Evolutionary conservation across 2,888 invertebrate species (phyloP).

Genomic region (Nomada ruficornis): DNA sequence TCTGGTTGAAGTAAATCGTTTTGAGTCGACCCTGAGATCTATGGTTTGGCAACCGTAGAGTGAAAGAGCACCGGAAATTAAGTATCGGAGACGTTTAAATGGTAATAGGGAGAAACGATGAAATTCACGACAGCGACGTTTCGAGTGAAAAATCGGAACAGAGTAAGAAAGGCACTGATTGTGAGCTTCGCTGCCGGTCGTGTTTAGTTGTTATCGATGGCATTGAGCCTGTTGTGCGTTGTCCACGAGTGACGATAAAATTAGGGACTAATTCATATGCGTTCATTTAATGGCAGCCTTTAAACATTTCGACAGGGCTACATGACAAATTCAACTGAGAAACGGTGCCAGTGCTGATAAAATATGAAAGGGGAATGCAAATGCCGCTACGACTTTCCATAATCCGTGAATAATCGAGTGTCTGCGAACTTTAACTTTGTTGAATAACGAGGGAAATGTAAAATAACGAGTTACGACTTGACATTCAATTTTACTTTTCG

Average conservation of each 20-base stretch:
- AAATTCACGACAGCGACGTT: neutral
- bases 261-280: conserved; percentile 1
- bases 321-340: too few relatives aligned
- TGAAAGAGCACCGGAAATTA: conserved; percentile 60
- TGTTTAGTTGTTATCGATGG: conserved; percentile 32
- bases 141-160: neutral
- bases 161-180: neutral
- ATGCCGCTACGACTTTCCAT: too few relatives aligned
- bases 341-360: too few relatives aligned
- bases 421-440: too few relatives aligned
- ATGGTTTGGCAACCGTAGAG: conserved; percentile 41
- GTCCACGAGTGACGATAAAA: conserved; percentile 26
- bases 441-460: too few relatives aligned
- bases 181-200: neutral
- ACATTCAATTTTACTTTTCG: too few relatives aligned
- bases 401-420: too few relatives aligned
- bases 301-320: too few relatives aligned
- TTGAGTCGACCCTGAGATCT: conserved; percentile 39
- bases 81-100: conserved; percentile 40
- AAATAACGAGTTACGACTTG: too few relatives aligned
- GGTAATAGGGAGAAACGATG: conserved; percentile 18
- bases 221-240: conserved; percentile 4
- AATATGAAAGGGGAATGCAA: too few relatives aligned
- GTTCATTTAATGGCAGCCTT: too few relatives aligned
- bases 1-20: neutral